phyloP scores from a whole-genome alignment of 2,888 invertebrate genomes.

The Leucozona laternaria region DNA sequence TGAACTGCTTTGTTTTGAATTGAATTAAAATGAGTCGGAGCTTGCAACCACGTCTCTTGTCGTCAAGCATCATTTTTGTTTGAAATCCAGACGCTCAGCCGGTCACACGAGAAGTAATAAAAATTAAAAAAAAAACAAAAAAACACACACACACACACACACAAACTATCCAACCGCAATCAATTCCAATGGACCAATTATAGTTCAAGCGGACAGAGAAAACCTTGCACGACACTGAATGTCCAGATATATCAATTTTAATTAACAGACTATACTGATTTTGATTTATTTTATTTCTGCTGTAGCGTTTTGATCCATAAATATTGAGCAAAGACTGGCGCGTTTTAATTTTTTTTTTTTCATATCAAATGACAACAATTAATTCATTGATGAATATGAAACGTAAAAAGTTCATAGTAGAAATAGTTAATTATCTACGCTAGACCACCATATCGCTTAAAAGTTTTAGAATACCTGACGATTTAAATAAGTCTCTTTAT shows the following conservation, averaged over 20 bases:
- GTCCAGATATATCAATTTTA: not conserved
- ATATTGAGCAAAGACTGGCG: not conserved
- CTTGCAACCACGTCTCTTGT: not conserved
- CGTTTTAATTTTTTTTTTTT: not conserved
- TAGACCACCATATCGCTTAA: not conserved
- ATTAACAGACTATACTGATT: not conserved
- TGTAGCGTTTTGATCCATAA: not conserved
- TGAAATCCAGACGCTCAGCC: not conserved
- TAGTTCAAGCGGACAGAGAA: not conserved
- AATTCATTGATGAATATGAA: slow-evolving; percentile 19
- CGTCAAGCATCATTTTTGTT: not conserved
- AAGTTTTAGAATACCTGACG: not conserved
- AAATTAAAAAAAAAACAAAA: not conserved
- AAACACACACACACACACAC: too few species aligned
- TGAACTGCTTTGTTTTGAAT: not conserved
- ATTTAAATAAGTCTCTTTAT: too few species aligned
- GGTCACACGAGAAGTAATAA: not conserved
- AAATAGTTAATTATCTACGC: not conserved
- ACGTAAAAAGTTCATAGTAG: not conserved
- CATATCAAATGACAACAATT: slow-evolving; percentile 2
- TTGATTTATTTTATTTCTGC: not conserved
- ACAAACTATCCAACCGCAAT: not conserved
- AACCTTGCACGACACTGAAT: slow-evolving; percentile 1
- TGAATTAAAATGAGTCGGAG: not conserved
- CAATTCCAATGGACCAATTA: slow-evolving; percentile 5